Percentiles rank a stretch among this genome's conserved stretches.
Evolutionary conservation across 2,888 invertebrate genomes (phyloP).

Genomic region (Hemistola chrysoprasaria): DNA sequence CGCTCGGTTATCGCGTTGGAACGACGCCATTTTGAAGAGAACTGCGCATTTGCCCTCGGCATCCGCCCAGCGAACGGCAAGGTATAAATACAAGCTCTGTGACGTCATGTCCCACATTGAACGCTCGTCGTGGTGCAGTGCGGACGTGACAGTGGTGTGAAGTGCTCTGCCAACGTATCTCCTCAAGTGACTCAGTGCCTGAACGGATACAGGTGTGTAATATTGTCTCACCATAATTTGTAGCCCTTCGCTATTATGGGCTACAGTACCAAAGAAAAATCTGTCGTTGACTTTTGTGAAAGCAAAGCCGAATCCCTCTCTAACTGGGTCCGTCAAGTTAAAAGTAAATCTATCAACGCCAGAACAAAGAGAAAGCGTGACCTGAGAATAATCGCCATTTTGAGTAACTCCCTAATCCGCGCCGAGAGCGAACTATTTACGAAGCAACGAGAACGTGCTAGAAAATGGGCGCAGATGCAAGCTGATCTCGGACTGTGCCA

Average conservation of each 20-base stretch:
- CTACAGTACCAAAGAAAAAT: constrained; percentile 70
- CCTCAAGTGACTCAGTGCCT: constrained; percentile 62
- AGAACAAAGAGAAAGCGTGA: constrained; percentile 83
- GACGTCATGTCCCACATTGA: constrained; percentile 63
- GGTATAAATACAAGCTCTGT: constrained; percentile 54
- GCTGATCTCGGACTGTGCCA: constrained; percentile 71
- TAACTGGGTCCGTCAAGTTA: constrained; percentile 85
- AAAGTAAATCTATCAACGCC: constrained; percentile 82
- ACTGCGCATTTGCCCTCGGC: constrained; percentile 56
- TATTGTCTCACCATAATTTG: constrained; percentile 58
- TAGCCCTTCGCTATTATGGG: constrained; percentile 62
- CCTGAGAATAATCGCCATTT: constrained; percentile 84
- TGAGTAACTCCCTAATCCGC: constrained; percentile 80
- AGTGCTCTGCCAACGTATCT: constrained; percentile 48
- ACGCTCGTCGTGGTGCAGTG: constrained; percentile 49
- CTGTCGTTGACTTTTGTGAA: constrained; percentile 76
- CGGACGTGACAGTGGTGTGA: constrained; percentile 61
- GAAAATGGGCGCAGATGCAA: constrained; percentile 83
- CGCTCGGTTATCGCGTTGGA: constrained; percentile 22
- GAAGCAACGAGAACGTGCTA: constrained; percentile 84
- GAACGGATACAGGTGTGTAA: constrained; percentile 79
- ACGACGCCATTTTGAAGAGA: constrained; percentile 63
- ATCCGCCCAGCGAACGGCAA: constrained; percentile 37
- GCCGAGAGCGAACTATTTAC: constrained; percentile 83
- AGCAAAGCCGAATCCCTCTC: constrained; percentile 81